Evolutionary conservation across 2,113 vertebrate genomes (phyloP), one percentile per base, ranked within the genome.

Genomic region (Glaucidium brasilianum): DNA sequence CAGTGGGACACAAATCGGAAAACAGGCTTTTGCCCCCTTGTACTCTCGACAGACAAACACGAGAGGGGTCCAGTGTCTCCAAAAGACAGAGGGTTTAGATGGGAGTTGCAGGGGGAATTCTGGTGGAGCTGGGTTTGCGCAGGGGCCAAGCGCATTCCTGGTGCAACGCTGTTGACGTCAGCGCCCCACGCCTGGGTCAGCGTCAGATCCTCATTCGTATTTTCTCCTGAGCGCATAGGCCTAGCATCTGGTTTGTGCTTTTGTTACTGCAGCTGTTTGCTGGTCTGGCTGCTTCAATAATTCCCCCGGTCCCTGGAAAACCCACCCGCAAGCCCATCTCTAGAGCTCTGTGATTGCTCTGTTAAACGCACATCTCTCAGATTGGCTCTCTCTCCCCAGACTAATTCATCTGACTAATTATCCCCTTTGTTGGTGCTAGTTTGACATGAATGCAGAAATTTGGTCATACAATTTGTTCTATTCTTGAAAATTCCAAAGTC

Each of bases 211-310:
- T 75, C 34, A 63, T 75, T 66, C 11, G 15, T 79, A 34, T 90
- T 88, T 94, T 73, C 45, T 82, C 63, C 43, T 26, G 35, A 80
- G 74, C 85, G 90, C 69, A 8, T 25, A 23, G 1, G 59, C 64
- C 64, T 89, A 82, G 88, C 91, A 91, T 77, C 82, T 60, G 74
- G 43, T 45, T 60, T 66, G 39, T 89, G 82, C 89, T 92, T 96
- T 97, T 96, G 92, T 97, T 91, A 19, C 64, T 76, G 89, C 97
- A 98, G 97, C 97, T 98, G 97, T 83, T 84, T 83, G 37, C 49
- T 71, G 87, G 35, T 89, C 69, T 91, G 67, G 74, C 71, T 56
- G 45, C 68, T 85, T 92, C 72, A 72, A 39, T 79, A 71, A 85
- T 92, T 90, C 41, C 68, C 71, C 80, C 6, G 1, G 49, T 69